Evolutionary conservation across 2,113 vertebrate genomes (phyloP), one percentile per base, ranked within the genome.

Genomic region (Coregonus clupeaformis): DNA sequence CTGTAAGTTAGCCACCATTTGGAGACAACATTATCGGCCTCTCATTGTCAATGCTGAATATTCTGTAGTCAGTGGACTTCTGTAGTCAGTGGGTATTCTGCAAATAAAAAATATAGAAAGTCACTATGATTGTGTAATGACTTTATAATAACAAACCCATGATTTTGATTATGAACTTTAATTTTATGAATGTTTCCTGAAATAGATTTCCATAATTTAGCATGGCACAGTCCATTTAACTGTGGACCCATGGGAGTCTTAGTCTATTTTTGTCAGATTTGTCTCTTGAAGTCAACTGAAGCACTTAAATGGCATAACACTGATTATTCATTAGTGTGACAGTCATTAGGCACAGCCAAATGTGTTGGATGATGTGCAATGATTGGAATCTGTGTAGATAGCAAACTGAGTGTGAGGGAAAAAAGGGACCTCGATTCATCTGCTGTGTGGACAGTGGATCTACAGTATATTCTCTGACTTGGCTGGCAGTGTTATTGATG

Each of bases 211-310:
- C 36, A 22, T 68, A 22, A 42, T 52, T 20, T 6, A 20, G 16
- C 14, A 29, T 59, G 16, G 5, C 55, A 25, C 25, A 71, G 47
- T 59, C 69, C 52, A 59, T 57, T 71, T 71, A 59, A 57, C 52
- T 59, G 16, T 30, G 30, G 6, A 18, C 18, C 70, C 70, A 6
- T 16, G 52, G 52, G 29, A 71, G 18, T 9, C 18, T 16, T 29
- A 71, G 3, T 55, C 52, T 42, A 42, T 42, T 42, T 42, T 11
- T 42, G 2, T 42, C 36, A 59, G 29, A 36, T 71, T 57, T 59
- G 70, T 60, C 52, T 60, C 29, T 22, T 62, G 60, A 62, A 24
- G 25, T 71, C 49, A 59, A 71, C 25, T 57, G 49, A 71, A 71
- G 20, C 25, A 27, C 47, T 59, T 60, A 57, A 59, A 71, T 57